Evolutionary conservation across 2,797 vertebrate genomes (phyloP).

Genomic region (Lithobates pipiens): DNA sequence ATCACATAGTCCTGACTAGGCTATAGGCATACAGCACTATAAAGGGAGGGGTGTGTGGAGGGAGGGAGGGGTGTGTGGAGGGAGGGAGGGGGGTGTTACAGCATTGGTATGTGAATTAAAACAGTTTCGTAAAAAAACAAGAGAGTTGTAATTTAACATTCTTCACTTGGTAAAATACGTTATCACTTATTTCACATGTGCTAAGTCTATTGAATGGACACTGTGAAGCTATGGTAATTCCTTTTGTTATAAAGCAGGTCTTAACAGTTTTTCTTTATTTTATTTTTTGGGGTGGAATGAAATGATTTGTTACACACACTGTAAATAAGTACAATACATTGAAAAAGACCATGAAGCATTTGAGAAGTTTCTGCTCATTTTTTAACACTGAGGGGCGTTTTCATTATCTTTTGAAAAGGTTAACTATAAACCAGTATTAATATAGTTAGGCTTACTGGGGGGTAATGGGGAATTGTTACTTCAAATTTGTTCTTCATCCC

Average conservation of each 20-base stretch:
- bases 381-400: background rate
- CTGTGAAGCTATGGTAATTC: constrained; percentile 21
- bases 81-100: background rate
- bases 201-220: constrained; percentile 8
- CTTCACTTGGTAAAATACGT: background rate
- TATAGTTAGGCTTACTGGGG: background rate
- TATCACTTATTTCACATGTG: background rate
- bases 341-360: background rate
- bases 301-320: constrained; percentile 3
- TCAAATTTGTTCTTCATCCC: constrained; percentile 17
- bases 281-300: background rate
- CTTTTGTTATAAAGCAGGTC: constrained; percentile 17
- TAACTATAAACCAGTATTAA: constrained; percentile 6
- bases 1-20: background rate
- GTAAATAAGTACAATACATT: constrained; percentile 12
- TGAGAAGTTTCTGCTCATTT: background rate
- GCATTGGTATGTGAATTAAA: background rate
- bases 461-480: constrained; percentile 21
- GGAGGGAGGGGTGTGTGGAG: no score
- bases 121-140: background rate
- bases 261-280: constrained; percentile 6
- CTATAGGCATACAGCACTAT: background rate
- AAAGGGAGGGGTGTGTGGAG: background rate
- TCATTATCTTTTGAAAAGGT: constrained; percentile 1
- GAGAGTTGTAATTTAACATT: background rate